Evolutionary conservation across 2,888 invertebrate species (phyloP), one percentile per base, ranked within the genome.

Genomic region (Drosophila histrio): DNA sequence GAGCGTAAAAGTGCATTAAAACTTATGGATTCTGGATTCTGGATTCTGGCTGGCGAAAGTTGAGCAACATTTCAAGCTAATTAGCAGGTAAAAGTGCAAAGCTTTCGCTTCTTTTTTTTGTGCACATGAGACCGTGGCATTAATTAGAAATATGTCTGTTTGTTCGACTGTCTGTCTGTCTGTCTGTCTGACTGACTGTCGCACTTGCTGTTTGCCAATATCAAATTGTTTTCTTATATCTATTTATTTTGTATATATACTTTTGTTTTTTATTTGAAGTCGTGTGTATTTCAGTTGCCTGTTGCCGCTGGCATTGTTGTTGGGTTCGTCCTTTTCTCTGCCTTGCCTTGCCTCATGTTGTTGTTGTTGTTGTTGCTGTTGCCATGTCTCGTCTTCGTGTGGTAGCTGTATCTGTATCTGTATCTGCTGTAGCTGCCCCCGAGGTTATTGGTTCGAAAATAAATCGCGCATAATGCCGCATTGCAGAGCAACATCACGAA

Each of bases 391-490:
- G 21, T 44, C 49, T 58, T 58, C 28, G 15, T 30, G 26, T 17
- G n/a, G 19, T 21, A 15, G 32, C 22, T 32, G 54, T n/a, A 15
- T n/a, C 28, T 39, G 28, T 11, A 30, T 19, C 28, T 30, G 41
- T 9, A 19, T 19, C 11, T 39, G 43, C 39, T 26, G 22, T 9
- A 13, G 26, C 39, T 39, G 68, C 34, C 46, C 71, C 59, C 56
- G 59, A 73, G 76, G 70, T 71, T 66, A 59, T 78, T 63, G 73
- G 64, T 67, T 64, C 52, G 69, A 63, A 78, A 87, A 85, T 89
- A 91, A 91, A 91, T 91, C 91, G 89, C 89, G 89, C 89, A 90
- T 92, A 92, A 92, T 92, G 86, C 92, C 91, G 83, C 89, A 90
- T 89, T 90, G 87, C 87, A 82, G 85, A 88, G 85, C 90, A 91